These are phyloP conservation scores for Unio pictorum DNA, from an alignment of 2,888 invertebrate genomes.

Conservation along the genomic window DNA sequence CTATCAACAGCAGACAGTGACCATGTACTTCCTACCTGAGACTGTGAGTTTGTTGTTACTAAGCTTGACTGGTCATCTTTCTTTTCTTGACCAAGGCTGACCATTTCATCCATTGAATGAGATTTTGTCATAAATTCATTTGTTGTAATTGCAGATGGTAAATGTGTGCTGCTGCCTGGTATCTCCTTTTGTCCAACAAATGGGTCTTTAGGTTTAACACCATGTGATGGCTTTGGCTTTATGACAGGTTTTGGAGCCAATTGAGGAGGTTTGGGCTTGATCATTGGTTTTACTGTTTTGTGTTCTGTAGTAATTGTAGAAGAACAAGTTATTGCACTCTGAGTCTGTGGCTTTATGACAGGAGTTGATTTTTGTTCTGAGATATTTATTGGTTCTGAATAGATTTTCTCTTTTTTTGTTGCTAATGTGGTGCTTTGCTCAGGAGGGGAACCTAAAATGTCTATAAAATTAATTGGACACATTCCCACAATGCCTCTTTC, in stretches of 20 bases:
- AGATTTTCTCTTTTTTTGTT: neutral
- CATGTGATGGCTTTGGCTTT: constrained; percentile 47
- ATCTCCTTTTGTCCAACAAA: neutral
- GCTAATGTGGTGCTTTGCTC: constrained; percentile 1
- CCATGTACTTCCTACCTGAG: constrained; percentile 12
- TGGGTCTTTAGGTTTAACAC: constrained; percentile 41
- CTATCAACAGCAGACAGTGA: constrained; percentile 8
- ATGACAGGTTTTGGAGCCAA: constrained; percentile 60
- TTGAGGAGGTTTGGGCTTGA: constrained; percentile 40
- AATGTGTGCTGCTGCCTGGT: constrained; percentile 1
- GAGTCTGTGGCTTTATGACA: neutral
- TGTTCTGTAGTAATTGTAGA: neutral
- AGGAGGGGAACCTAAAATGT: constrained; percentile 50
- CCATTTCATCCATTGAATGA: constrained; percentile 35
- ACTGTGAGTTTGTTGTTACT: neutral
- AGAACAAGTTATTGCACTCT: neutral
- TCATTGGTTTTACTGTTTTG: constrained; percentile 11
- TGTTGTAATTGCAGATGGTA: neutral
- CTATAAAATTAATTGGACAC: constrained; percentile 68
- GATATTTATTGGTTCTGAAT: constrained; percentile 4
- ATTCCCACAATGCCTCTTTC: constrained; percentile 67
- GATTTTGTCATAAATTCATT: constrained; percentile 20
- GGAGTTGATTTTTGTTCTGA: neutral
- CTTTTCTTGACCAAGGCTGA: constrained; percentile 6
- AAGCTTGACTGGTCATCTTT: constrained; percentile 6